phyloP scores from a whole-genome alignment of 2,888 invertebrate genomes.

The Scaptomyza cyrtandrae region DNA sequence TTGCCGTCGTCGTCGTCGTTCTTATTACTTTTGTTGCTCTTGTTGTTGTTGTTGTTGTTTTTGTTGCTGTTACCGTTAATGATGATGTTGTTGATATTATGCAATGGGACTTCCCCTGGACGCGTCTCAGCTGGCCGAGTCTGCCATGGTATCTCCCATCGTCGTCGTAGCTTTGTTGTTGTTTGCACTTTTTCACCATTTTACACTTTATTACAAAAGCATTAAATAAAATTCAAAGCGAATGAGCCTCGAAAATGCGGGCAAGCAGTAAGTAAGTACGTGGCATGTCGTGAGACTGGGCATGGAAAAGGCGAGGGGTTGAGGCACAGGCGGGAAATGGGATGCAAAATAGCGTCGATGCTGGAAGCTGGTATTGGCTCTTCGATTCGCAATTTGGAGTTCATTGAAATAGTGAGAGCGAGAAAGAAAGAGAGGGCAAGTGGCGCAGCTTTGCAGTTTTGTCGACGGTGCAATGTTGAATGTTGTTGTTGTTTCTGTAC shows the following conservation, averaged over 20 bases:
- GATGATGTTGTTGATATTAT: constrained; percentile 76
- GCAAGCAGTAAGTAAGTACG: constrained; percentile 28
- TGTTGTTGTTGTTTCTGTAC: background rate
- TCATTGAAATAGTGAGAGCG: constrained; percentile 50
- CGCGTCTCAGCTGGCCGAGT: background rate
- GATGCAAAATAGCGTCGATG: constrained; percentile 1
- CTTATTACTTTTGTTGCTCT: constrained; percentile 21
- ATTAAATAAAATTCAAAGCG: constrained; percentile 81
- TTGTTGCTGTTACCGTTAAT: constrained; percentile 65
- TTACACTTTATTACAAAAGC: constrained; percentile 81
- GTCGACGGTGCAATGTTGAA: constrained; percentile 35
- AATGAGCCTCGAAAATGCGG: constrained; percentile 61
- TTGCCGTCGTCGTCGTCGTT: constrained; percentile 17
- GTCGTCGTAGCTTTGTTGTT: constrained; percentile 45
- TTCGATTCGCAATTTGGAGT: constrained; percentile 67
- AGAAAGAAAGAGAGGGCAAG: background rate
- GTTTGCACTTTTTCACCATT: constrained; percentile 80
- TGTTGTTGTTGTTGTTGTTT: constrained; percentile 57
- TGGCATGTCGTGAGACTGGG: constrained; percentile 17
- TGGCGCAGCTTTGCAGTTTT: constrained; percentile 22
- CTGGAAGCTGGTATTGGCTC: constrained; percentile 25
- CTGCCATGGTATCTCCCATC: constrained; percentile 13
- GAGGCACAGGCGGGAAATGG: background rate
- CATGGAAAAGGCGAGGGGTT: background rate
- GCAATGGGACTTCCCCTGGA: constrained; percentile 55